Conservation (phyloP, 2,888 invertebrate genomes). For the Eucera pruinosa region DNA sequence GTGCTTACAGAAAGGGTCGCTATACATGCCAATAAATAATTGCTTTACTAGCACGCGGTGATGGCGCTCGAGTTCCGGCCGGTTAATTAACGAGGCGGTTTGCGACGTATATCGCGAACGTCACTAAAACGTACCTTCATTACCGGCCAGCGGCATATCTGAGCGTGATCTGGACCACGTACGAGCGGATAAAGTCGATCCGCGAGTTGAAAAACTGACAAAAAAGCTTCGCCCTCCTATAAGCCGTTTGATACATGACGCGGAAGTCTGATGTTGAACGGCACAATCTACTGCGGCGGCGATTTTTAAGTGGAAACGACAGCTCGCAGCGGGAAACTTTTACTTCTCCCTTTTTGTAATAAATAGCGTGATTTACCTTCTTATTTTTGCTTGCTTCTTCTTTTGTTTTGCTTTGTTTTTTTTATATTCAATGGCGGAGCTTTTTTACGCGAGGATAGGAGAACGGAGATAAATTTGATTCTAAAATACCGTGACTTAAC, state of each 20-base stretch:
- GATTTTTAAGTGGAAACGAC: slow-evolving; percentile 15
- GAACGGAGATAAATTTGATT: too few relatives aligned
- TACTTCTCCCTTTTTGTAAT: neutral
- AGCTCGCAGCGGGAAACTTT: neutral
- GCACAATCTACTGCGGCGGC: slow-evolving; percentile 15
- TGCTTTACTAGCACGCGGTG: slow-evolving; percentile 61
- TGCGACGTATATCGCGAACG: slow-evolving; percentile 67
- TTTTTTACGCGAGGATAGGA: too few relatives aligned
- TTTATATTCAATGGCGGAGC: too few relatives aligned
- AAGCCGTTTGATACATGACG: slow-evolving; percentile 29
- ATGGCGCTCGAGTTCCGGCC: slow-evolving; percentile 67
- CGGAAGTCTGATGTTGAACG: slow-evolving; percentile 33
- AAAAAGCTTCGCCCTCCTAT: slow-evolving; percentile 17
- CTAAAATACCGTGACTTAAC: too few relatives aligned
- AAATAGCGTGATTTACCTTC: neutral
- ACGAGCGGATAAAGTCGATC: slow-evolving; percentile 39
- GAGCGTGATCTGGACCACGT: slow-evolving; percentile 53
- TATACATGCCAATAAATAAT: slow-evolving; percentile 71
- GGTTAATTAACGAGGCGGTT: slow-evolving; percentile 73
- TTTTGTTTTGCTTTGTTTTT: too few relatives aligned
- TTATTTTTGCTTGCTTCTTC: neutral
- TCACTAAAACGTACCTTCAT: slow-evolving; percentile 72
- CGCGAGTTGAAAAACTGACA: slow-evolving; percentile 21
- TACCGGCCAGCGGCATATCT: slow-evolving; percentile 63
- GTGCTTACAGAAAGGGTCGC: slow-evolving; percentile 59